Conservation (phyloP, 2,797 vertebrate genomes). For the Periophthalmus magnuspinnatus region DNA sequence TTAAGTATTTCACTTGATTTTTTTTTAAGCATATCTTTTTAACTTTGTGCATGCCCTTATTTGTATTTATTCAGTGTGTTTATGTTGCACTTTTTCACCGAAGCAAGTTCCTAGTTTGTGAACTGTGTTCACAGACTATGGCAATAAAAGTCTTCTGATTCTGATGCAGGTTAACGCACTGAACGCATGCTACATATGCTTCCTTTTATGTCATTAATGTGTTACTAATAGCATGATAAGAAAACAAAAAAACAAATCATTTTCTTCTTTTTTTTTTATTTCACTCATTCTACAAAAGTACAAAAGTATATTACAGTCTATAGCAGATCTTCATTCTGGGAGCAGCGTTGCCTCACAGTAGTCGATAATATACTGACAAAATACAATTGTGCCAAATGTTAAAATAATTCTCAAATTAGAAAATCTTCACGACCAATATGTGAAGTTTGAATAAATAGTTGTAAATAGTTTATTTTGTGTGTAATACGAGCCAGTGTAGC, state of each 20-base stretch:
- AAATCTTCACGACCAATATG: neutral
- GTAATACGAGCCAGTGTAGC: constrained; percentile 16
- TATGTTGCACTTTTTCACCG: too few relatives aligned
- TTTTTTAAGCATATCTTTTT: too few relatives aligned
- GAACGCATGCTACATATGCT: too few relatives aligned
- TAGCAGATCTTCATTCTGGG: constrained; percentile 18
- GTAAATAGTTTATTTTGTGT: neutral
- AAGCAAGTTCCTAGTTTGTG: too few relatives aligned
- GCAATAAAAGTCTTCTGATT: too few relatives aligned
- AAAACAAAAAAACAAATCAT: constrained; percentile 8
- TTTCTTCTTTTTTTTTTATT: constrained; percentile 55
- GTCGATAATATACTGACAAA: neutral
- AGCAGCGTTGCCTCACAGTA: neutral
- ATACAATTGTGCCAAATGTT: neutral
- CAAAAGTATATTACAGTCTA: constrained; percentile 50
- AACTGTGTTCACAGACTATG: too few relatives aligned
- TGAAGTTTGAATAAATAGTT: constrained; percentile 7
- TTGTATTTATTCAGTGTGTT: too few relatives aligned
- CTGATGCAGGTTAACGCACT: too few relatives aligned
- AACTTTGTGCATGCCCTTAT: too few relatives aligned
- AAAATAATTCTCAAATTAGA: neutral
- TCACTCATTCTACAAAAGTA: constrained; percentile 46
- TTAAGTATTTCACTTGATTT: too few relatives aligned
- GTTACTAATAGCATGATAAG: too few relatives aligned
- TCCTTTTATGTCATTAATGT: too few relatives aligned